Conservation (phyloP, 2,113 vertebrate species). For the Scartelaos histophorus region DNA sequence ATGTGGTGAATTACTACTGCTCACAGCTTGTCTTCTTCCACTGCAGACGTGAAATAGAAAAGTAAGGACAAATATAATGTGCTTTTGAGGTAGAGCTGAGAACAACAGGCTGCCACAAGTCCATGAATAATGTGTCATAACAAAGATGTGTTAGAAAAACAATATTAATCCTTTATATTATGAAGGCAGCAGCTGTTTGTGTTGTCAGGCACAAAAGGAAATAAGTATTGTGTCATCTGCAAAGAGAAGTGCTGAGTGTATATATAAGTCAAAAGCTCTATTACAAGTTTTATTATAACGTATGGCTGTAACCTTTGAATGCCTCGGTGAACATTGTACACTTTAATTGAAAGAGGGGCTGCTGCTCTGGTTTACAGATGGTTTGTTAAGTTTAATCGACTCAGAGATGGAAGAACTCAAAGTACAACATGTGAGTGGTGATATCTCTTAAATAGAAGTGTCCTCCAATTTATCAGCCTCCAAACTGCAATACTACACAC, state of each 20-base stretch:
- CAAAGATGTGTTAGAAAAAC: constrained; percentile 13
- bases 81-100: not conserved
- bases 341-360: not conserved
- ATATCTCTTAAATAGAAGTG: not conserved
- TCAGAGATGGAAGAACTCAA: not conserved
- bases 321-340: not conserved
- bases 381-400: not conserved
- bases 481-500: not conserved
- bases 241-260: not conserved
- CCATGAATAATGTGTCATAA: not conserved
- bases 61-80: constrained; percentile 21
- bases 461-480: not conserved
- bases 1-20: constrained; percentile 18
- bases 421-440: not conserved
- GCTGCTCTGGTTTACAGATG: not conserved
- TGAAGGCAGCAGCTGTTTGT: constrained; percentile 7
- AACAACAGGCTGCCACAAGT: not conserved
- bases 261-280: not conserved
- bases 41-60: constrained; percentile 2
- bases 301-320: not conserved
- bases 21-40: constrained; percentile 21
- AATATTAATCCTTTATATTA: constrained; percentile 20
- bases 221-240: constrained; percentile 3
- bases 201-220: constrained; percentile 3
- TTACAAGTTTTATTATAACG: constrained; percentile 9